Base-by-base conservation (phyloP, 2,113 vertebrate species). In the Chascanopsetta lugubris region DNA sequence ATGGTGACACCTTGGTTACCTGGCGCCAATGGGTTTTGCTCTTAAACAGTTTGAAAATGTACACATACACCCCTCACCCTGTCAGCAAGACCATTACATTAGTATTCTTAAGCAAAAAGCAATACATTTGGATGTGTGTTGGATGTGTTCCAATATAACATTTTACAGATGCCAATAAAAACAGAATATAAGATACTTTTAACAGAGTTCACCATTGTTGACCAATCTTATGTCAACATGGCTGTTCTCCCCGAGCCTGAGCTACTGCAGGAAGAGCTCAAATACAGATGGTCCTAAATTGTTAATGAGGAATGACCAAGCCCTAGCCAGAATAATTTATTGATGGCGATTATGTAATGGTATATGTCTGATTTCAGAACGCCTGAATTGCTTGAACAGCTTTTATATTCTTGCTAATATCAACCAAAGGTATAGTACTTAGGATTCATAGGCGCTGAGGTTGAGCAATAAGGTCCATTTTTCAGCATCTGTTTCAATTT, bases 31-130 rank as follows among this genome's bases (percentile, higher is more conserved):
- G 22, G 18, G 1, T 62, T 30, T 70, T 1, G 5, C 12, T 27
- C 24, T 18, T 78, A 60, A 61, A 6, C 20, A 71, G 26, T 51
- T 66, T 27, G 20, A 25, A 61, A 42, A 64, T 29, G 27, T n/a
- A 60, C 27, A 40, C 27, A 54, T 3, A 43, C 17, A 43, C 4
- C 2, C 3, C 17, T 42, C 15, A 42, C 10, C 38, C 13, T 15
- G 13, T 3, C 34, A 38, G 34, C 34, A 13, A 13, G 38, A 18
- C 6, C n/a, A 5, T 18, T n/a, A n/a, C 15, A 20, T 45, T 4
- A 45, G 42, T n/a, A 11, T 18, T 18, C n/a, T 18, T 8, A 9
- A 43, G 2, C n/a, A 9, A 43, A 43, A 34, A 3, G 32, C 11
- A 9, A 34, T 12, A n/a, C n/a, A n/a, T n/a, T n/a, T n/a, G n/a